A percentile compares a stretch with the other conserved stretches of the same genome.
Evolutionary conservation across 2,888 invertebrate species (phyloP).

Genomic region (Drosophila rubida): DNA sequence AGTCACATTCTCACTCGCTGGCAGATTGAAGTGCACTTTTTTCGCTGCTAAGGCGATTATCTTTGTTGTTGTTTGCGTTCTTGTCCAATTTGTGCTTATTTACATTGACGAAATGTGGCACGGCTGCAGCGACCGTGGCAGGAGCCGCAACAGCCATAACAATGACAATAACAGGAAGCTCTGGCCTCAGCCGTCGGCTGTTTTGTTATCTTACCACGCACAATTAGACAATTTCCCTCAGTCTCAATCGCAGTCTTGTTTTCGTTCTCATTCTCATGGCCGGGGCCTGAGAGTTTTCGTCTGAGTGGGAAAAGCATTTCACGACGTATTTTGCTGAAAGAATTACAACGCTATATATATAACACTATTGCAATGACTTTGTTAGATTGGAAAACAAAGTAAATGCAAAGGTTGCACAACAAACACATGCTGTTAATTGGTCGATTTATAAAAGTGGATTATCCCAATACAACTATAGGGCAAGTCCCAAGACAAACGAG

Average conservation of each 20-base stretch:
- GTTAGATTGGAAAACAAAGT: too few species aligned
- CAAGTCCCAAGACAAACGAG: too few species aligned
- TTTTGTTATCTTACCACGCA: constrained; percentile 80
- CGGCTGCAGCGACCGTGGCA: constrained; percentile 39
- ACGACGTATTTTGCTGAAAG: too few species aligned
- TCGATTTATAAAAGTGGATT: too few species aligned
- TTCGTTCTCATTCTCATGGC: constrained; percentile 23
- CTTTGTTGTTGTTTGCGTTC: constrained; percentile 54
- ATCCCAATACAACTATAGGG: too few species aligned
- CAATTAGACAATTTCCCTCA: constrained; percentile 76
- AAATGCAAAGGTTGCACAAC: too few species aligned
- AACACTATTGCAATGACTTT: too few species aligned
- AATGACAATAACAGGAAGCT: constrained; percentile 75
- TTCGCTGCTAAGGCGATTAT: constrained; percentile 73
- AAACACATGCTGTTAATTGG: too few species aligned
- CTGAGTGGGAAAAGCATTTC: constrained; percentile 62
- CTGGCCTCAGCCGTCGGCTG: constrained; percentile 55
- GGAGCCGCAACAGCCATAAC: constrained; percentile 20
- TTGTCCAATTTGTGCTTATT: constrained; percentile 68
- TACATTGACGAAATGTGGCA: constrained; percentile 75
- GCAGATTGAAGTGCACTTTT: constrained; percentile 72
- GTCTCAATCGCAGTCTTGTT: background rate
- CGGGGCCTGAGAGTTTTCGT: constrained; percentile 54
- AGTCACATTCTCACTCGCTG: constrained; percentile 37
- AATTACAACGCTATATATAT: too few species aligned